A percentile compares a stretch with the other conserved stretches of the same genome.
phyloP scores from a whole-genome alignment of 2,888 invertebrate species.

The Drosophila flavopinicola region DNA sequence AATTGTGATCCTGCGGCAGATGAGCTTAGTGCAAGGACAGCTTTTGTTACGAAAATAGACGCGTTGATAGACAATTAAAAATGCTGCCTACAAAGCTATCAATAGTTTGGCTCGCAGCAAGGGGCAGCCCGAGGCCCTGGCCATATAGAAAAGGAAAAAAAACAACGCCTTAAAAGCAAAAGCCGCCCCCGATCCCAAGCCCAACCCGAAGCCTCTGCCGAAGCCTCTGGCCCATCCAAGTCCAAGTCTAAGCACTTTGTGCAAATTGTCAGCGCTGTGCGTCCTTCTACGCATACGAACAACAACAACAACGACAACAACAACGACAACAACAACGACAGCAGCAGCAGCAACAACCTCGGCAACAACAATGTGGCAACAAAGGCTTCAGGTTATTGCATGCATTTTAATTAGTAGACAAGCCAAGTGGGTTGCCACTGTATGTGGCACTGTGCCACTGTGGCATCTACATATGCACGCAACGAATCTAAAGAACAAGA shows the following conservation, averaged over 20 bases:
- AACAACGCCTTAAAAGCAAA: constrained; percentile 25
- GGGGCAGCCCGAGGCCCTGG: not conserved
- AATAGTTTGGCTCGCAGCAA: constrained; percentile 50
- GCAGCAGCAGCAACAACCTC: constrained; percentile 59
- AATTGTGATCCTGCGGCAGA: constrained; percentile 27
- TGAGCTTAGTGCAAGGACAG: constrained; percentile 61
- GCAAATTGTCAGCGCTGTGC: constrained; percentile 70
- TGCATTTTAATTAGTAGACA: constrained; percentile 79
- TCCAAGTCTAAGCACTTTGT: constrained; percentile 71
- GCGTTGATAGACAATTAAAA: constrained; percentile 75
- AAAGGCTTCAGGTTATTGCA: constrained; percentile 79
- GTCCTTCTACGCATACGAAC: constrained; percentile 75
- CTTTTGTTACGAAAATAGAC: constrained; percentile 67
- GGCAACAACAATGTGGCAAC: constrained; percentile 73
- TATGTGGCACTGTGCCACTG: constrained; percentile 24
- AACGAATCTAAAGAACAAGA: constrained; percentile 44
- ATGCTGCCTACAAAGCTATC: constrained; percentile 65
- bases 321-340: too few relatives aligned
- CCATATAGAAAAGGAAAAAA: constrained; percentile 3
- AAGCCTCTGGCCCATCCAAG: constrained; percentile 13
- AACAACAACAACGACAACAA: constrained; percentile 28
- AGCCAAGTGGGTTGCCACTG: constrained; percentile 78
- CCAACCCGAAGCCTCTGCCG: not conserved
- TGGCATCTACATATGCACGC: constrained; percentile 46
- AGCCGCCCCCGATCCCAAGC: not conserved